Conservation (phyloP, 2,797 vertebrate genomes). For the Malacoctenus gilli region DNA sequence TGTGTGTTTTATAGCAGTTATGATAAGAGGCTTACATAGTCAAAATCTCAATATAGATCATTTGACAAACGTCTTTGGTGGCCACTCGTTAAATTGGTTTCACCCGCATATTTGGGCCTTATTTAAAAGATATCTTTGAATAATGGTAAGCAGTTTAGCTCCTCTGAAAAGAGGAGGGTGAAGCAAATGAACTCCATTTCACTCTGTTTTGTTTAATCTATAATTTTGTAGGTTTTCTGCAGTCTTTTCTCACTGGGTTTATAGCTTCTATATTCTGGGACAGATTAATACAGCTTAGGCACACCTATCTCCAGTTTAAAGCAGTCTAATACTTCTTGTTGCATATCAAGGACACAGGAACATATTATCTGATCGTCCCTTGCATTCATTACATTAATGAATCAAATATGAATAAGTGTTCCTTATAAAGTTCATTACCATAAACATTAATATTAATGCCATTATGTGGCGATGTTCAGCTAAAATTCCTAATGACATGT, state of each 20-base stretch:
- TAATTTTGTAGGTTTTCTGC: constrained; percentile 71
- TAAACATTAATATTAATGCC: constrained; percentile 83
- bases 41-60: constrained; percentile 86
- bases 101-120: constrained; percentile 84
- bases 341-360: constrained; percentile 79
- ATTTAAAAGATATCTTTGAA: constrained; percentile 86
- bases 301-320: constrained; percentile 74
- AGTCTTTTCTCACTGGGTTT: constrained; percentile 67
- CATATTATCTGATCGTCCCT: constrained; percentile 77
- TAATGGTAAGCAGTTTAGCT: constrained; percentile 85
- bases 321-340: constrained; percentile 70
- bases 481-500: constrained; percentile 60
- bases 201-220: constrained; percentile 82
- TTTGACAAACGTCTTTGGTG: constrained; percentile 85
- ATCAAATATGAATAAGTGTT: constrained; percentile 81
- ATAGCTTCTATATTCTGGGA: constrained; percentile 67
- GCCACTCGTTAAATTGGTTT: constrained; percentile 87
- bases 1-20: constrained; percentile 82
- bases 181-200: constrained; percentile 84
- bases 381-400: constrained; percentile 85
- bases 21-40: constrained; percentile 87
- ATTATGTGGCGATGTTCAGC: constrained; percentile 65
- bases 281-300: constrained; percentile 75
- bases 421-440: constrained; percentile 77
- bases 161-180: constrained; percentile 79